A percentile compares a stretch with the other conserved stretches of the same genome.
These are phyloP conservation scores for Paralvinella palmiformis DNA, from an alignment of 1,140 invertebrate genomes.

Conservation along the genomic window DNA sequence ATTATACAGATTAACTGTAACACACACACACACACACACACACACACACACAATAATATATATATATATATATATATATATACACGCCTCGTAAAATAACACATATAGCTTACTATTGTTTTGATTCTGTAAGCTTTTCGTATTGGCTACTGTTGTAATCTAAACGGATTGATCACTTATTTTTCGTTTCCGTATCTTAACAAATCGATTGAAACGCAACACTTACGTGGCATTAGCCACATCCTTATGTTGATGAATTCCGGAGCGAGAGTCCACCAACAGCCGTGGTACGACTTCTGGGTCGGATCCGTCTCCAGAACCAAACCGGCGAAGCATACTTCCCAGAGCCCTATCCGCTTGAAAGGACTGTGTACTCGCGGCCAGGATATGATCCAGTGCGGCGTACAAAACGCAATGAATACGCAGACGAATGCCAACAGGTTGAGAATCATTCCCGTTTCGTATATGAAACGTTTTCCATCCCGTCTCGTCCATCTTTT, in stretches of 20 bases:
- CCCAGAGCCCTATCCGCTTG: constrained; percentile 20
- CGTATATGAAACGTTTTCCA: constrained; percentile 3
- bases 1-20: no score
- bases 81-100: no score
- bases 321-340: constrained; percentile 24
- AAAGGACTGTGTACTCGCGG: constrained; percentile 24
- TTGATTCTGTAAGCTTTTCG: no score
- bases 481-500: constrained; percentile 2
- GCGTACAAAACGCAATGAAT: constrained; percentile 20
- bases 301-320: constrained; percentile 17
- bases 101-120: no score
- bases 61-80: no score
- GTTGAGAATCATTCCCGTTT: not conserved
- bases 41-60: no score
- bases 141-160: no score
- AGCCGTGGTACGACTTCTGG: constrained; percentile 23
- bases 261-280: constrained; percentile 26
- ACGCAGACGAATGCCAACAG: constrained; percentile 14
- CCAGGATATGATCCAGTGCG: constrained; percentile 25
- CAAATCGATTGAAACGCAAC: not conserved
- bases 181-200: no score
- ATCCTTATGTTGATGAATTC: constrained; percentile 14
- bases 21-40: no score
- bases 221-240: constrained; percentile 17
- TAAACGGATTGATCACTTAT: no score